These are phyloP conservation scores for Cyprinodon variegatus DNA, from an alignment of 2,113 vertebrate species.

Conservation along the genomic window DNA sequence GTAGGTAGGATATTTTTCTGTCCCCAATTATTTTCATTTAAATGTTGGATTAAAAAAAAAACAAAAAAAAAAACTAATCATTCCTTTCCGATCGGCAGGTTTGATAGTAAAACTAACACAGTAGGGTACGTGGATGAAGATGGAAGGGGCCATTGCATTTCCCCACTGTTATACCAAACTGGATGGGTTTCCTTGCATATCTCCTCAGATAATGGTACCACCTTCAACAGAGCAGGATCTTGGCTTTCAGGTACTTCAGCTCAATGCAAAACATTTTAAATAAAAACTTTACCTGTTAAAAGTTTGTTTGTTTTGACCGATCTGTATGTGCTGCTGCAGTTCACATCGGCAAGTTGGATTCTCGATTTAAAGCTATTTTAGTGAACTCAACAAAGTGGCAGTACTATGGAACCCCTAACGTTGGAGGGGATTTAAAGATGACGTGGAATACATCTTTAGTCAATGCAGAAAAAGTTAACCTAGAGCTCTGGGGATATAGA, in stretches of 20 bases:
- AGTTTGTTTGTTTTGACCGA: neutral
- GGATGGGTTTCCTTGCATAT: constrained; percentile 87
- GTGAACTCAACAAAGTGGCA: constrained; percentile 91
- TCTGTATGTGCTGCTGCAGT: constrained; percentile 73
- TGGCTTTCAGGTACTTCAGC: constrained; percentile 89
- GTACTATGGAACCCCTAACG: constrained; percentile 87
- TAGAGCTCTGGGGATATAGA: constrained; percentile 94
- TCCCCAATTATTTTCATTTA: neutral
- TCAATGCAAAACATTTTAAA: neutral
- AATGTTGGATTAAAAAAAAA: neutral
- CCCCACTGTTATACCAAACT: constrained; percentile 87
- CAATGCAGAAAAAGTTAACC: constrained; percentile 60
- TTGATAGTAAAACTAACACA: constrained; percentile 76
- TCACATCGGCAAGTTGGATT: constrained; percentile 84
- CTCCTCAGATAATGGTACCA: constrained; percentile 78
- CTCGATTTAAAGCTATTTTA: constrained; percentile 79
- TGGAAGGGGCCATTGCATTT: constrained; percentile 85
- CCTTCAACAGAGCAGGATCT: constrained; percentile 77
- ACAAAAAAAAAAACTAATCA: neutral
- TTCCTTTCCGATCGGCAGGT: constrained; percentile 76
- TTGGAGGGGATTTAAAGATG: constrained; percentile 79
- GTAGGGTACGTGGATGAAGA: constrained; percentile 79
- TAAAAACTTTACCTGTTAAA: neutral
- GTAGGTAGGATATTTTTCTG: constrained; percentile 82
- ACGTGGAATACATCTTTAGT: constrained; percentile 81